Conservation (phyloP, 2,113 vertebrate genomes). For the Sprattus sprattus region DNA sequence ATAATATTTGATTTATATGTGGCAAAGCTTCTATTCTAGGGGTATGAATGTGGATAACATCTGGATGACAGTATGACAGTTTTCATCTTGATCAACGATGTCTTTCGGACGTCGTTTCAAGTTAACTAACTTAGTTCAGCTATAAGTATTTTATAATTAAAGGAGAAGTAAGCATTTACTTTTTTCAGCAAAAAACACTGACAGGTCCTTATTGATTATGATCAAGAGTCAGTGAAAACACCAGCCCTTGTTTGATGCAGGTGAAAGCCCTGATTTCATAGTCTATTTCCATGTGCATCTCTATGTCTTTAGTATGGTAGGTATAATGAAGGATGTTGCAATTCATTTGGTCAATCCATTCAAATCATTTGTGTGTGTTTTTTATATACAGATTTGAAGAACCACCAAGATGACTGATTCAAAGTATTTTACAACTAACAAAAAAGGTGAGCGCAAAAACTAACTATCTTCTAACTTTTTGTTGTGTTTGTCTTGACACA, state of each 20-base stretch:
- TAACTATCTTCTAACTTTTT: background rate
- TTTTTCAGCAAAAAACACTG: too few species aligned
- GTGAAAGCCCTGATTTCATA: too few species aligned
- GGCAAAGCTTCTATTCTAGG: background rate
- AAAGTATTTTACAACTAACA: constrained; percentile 99
- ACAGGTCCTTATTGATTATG: too few species aligned
- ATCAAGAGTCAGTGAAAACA: too few species aligned
- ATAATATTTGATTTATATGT: background rate
- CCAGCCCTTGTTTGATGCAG: too few species aligned
- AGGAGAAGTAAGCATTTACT: background rate
- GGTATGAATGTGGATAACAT: background rate
- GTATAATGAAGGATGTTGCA: background rate
- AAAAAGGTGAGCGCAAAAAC: constrained; percentile 82
- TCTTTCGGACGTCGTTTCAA: too few species aligned
- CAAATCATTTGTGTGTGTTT: background rate
- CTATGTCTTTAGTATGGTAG: background rate
- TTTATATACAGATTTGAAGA: constrained; percentile 63
- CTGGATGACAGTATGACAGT: background rate
- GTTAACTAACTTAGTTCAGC: background rate
- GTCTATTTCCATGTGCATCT: background rate
- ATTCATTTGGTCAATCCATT: background rate
- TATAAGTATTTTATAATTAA: background rate
- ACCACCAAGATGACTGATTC: constrained; percentile 90
- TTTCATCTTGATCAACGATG: background rate
- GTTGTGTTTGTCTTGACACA: background rate